phyloP scores from a whole-genome alignment of 1,140 invertebrate genomes.

The Cardiocondyla obscurior region DNA sequence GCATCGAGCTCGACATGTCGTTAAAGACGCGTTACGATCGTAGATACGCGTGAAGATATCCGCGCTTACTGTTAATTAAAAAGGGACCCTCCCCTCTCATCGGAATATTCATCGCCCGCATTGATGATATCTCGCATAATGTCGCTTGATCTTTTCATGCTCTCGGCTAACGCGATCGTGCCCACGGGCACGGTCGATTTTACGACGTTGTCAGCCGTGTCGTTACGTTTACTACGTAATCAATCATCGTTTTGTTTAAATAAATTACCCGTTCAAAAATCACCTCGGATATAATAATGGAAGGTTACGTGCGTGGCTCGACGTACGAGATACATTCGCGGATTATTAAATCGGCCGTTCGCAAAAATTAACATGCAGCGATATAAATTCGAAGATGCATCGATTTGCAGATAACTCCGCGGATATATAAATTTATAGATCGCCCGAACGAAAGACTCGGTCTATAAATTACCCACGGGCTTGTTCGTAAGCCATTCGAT shows the following conservation, averaged over 20 bases:
- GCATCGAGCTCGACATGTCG: neutral
- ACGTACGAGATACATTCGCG: neutral
- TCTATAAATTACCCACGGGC: conserved; percentile 12
- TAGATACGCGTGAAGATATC: conserved; percentile 21
- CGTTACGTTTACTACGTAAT: neutral
- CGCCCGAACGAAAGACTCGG: neutral
- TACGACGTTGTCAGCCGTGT: neutral
- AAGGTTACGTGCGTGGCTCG: neutral
- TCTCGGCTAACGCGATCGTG: neutral
- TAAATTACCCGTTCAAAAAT: too few species aligned
- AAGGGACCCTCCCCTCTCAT: neutral
- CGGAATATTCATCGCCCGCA: conserved; percentile 22
- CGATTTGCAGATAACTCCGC: conserved; percentile 7
- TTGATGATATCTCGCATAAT: conserved; percentile 43
- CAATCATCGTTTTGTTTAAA: neutral
- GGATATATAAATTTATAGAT: conserved; percentile 43
- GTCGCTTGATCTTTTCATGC: conserved; percentile 3
- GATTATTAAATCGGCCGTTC: neutral
- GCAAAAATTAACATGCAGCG: neutral
- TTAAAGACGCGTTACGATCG: conserved; percentile 25
- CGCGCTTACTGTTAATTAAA: conserved; percentile 40
- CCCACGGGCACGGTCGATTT: neutral
- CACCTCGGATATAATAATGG: conserved; percentile 41
- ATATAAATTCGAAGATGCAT: conserved; percentile 17
- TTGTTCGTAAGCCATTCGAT: conserved; percentile 35